These are phyloP conservation scores for Neopelma chrysocephalum DNA, from an alignment of 2,797 vertebrate genomes.

Conservation along the genomic window DNA sequence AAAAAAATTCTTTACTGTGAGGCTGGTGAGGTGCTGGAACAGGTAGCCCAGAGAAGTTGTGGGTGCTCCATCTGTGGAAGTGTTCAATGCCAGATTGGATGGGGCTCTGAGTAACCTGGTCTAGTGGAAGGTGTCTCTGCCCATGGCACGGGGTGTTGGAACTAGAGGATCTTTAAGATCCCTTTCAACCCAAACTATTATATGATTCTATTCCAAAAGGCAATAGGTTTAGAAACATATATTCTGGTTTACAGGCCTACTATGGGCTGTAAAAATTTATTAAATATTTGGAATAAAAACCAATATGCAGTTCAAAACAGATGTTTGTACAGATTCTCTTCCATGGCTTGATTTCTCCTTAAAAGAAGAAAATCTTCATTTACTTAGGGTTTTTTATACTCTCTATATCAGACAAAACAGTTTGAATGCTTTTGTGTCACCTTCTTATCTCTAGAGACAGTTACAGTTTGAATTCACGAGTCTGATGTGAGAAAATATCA, in stretches of 20 bases:
- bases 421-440: background rate
- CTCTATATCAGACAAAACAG: background rate
- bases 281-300: background rate
- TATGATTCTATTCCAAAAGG: background rate
- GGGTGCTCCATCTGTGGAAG: background rate
- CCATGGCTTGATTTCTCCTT: background rate
- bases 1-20: background rate
- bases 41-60: background rate
- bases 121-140: background rate
- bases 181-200: background rate
- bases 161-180: background rate
- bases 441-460: background rate
- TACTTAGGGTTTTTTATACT: background rate
- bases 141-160: background rate
- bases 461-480: background rate
- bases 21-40: background rate
- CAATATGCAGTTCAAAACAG: background rate
- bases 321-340: background rate
- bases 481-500: background rate
- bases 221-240: background rate
- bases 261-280: background rate
- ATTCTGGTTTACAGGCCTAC: background rate
- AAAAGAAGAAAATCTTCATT: background rate
- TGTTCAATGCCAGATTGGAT: background rate
- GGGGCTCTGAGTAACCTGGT: background rate